These are phyloP conservation scores for Furcula furcula DNA, from an alignment of 2,888 invertebrate species.

Conservation along the genomic window DNA sequence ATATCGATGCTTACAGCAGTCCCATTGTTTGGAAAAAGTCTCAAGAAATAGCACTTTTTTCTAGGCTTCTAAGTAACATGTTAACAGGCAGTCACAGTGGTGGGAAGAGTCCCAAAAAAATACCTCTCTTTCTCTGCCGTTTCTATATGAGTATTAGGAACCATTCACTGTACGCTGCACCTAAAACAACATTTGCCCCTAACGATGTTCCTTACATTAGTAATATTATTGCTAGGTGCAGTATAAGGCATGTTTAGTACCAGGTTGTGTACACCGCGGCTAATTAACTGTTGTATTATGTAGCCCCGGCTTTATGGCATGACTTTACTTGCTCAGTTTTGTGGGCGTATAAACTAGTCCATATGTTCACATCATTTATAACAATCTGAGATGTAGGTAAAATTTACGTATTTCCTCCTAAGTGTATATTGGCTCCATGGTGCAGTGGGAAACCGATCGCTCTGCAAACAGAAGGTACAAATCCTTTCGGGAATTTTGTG, in stretches of 20 bases:
- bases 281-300: conserved; percentile 27
- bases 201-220: conserved; percentile 41
- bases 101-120: no score
- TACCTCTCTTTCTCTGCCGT: no score
- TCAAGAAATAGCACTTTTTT: no score
- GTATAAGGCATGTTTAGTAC: conserved; percentile 6
- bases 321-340: conserved; percentile 8
- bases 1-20: no score
- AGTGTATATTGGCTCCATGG: conserved; percentile 4
- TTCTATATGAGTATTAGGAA: no score
- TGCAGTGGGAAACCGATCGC: neutral
- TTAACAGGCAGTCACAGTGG: no score
- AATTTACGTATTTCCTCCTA: conserved; percentile 16
- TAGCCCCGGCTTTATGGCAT: conserved; percentile 8
- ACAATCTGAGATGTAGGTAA: neutral
- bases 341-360: neutral
- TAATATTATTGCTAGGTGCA: conserved; percentile 28
- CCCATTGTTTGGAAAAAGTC: no score
- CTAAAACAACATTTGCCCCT: conserved; percentile 34
- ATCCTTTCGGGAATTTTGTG: no score
- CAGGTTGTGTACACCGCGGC: conserved; percentile 8
- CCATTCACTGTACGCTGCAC: conserved; percentile 16
- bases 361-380: no score
- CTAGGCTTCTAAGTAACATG: no score
- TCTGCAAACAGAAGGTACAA: no score